phyloP scores from a whole-genome alignment of 2,797 vertebrate genomes.

The Urosaurus nigricauda region DNA sequence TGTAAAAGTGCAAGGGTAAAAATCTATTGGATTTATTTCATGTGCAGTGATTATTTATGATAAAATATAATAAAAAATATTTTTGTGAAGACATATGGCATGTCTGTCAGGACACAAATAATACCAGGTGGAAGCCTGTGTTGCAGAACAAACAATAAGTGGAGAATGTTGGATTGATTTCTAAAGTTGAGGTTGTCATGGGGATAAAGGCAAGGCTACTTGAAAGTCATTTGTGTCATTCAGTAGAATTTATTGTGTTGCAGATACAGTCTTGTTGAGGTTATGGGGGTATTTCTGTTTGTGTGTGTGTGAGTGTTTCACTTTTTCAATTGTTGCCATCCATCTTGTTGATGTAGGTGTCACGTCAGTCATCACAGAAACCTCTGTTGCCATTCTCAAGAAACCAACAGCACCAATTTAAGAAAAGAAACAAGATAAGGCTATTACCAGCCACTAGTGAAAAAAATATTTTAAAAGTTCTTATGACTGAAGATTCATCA shows the following conservation, averaged over 20 bases:
- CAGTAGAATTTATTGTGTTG: slow-evolving; percentile 29
- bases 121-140: neutral
- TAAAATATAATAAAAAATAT: neutral
- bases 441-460: neutral
- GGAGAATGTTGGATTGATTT: slow-evolving; percentile 40
- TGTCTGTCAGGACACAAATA: neutral
- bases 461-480: neutral
- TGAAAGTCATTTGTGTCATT: slow-evolving; percentile 55
- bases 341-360: slow-evolving; percentile 34
- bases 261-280: slow-evolving; percentile 27
- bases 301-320: neutral
- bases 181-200: slow-evolving; percentile 49
- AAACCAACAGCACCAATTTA: slow-evolving; percentile 28
- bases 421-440: slow-evolving; percentile 18
- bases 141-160: slow-evolving; percentile 42
- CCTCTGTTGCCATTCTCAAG: neutral
- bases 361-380: neutral
- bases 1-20: neutral
- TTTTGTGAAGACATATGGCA: slow-evolving; percentile 34
- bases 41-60: slow-evolving; percentile 20
- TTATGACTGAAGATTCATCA: neutral
- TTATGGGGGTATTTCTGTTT: slow-evolving; percentile 12
- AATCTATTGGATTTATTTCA: neutral
- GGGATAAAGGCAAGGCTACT: slow-evolving; percentile 45
- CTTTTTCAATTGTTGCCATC: slow-evolving; percentile 20